Conservation (phyloP, 1,140 invertebrate genomes). For the Brachionus manjavacas region DNA sequence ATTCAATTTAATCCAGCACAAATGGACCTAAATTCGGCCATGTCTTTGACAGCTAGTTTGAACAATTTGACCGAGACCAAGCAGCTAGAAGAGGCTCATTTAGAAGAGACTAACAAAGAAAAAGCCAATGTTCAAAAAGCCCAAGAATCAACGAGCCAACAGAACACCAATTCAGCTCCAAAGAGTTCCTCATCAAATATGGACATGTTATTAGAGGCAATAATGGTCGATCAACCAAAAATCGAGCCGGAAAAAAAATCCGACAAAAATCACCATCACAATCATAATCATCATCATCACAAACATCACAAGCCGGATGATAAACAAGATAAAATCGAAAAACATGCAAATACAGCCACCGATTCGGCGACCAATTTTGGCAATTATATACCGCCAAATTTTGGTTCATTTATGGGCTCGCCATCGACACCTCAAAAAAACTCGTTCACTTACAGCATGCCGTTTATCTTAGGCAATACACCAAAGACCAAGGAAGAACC, state of each 20-base stretch:
- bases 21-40: slow-evolving; percentile 26
- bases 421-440: slow-evolving; percentile 25
- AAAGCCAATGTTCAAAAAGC: neutral
- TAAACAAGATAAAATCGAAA: neutral
- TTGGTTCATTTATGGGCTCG: neutral
- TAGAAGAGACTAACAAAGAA: neutral
- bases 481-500: neutral
- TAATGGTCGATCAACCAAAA: neutral
- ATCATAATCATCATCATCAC: neutral
- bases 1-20: slow-evolving; percentile 6
- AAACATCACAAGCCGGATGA: neutral
- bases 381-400: slow-evolving; percentile 1
- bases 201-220: slow-evolving; percentile 13
- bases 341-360: neutral
- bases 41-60: slow-evolving; percentile 18
- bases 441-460: slow-evolving; percentile 12
- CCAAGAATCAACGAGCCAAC: neutral
- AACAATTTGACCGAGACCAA: neutral
- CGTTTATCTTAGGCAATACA: slow-evolving; percentile 23
- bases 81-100: neutral
- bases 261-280: neutral
- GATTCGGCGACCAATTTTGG: neutral
- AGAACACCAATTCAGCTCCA: neutral
- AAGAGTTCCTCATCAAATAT: neutral
- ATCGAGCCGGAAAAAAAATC: neutral